A percentile compares a stretch with the other conserved stretches of the same genome.
phyloP scores from a whole-genome alignment of 2,797 vertebrate genomes.

The Hydrocynus forskahlii region DNA sequence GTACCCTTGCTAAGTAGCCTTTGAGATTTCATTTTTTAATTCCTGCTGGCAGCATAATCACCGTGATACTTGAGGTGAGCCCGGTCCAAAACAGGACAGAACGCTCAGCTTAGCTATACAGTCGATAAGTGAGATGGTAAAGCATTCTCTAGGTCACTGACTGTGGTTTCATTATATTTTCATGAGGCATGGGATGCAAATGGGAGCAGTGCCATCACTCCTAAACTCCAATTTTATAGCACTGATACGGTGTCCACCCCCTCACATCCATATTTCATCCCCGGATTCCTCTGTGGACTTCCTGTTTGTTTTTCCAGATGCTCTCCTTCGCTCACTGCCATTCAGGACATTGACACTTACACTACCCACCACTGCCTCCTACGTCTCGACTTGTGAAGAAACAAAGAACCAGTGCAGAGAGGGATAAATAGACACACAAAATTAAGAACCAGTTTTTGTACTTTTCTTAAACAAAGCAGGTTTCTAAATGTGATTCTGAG shows the following conservation, averaged over 20 bases:
- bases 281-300: conserved; percentile 67
- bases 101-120: conserved; percentile 11
- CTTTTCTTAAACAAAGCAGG: too few species aligned
- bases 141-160: conserved; percentile 54
- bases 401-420: not conserved
- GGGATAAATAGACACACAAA: not conserved
- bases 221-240: conserved; percentile 32
- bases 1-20: conserved; percentile 60
- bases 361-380: conserved; percentile 7
- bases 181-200: conserved; percentile 75
- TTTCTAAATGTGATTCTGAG: too few species aligned
- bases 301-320: conserved; percentile 82
- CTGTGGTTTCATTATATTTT: conserved; percentile 77
- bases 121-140: conserved; percentile 15
- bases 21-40: conserved; percentile 39
- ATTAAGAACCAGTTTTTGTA: too few species aligned
- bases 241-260: conserved; percentile 54
- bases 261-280: conserved; percentile 72
- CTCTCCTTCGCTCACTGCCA: conserved; percentile 62
- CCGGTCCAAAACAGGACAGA: not conserved
- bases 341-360: conserved; percentile 3
- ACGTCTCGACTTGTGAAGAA: not conserved
- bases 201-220: conserved; percentile 38
- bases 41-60: not conserved
- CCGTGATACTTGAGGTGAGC: conserved; percentile 5